Conservation (phyloP, 2,888 invertebrate genomes). For the Ceraclea dissimilis region DNA sequence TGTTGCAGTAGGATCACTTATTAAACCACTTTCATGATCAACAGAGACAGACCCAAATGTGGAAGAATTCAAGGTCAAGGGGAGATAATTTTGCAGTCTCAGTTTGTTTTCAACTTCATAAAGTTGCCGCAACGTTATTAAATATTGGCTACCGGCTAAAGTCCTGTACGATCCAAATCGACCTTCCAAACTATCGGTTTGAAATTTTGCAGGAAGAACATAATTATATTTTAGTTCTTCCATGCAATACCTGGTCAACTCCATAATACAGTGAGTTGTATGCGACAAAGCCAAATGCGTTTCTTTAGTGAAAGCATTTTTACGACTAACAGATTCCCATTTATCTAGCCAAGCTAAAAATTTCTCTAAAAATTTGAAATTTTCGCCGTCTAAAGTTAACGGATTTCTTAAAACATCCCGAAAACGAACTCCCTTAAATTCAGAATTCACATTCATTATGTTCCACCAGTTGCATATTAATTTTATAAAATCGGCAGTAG, state of each 20-base stretch:
- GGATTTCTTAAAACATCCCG: background rate
- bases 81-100: background rate
- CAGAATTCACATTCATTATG: background rate
- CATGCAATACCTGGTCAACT: background rate
- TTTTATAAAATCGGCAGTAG: background rate
- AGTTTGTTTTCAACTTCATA: background rate
- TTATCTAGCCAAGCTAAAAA: background rate
- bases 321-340: background rate
- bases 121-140: background rate
- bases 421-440: background rate
- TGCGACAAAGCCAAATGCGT: background rate
- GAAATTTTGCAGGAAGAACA: background rate
- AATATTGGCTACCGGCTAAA: background rate
- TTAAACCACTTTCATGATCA: background rate
- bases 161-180: background rate
- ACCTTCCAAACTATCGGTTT: background rate
- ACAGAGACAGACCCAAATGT: background rate
- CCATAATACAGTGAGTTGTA: background rate
- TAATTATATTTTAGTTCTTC: background rate
- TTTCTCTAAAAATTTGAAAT: background rate
- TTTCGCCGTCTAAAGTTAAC: background rate
- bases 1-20: background rate
- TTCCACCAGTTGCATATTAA: background rate
- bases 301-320: background rate
- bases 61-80: background rate